Base-by-base conservation (phyloP, 2,888 invertebrate species). In the Protodeltote pygarga region DNA sequence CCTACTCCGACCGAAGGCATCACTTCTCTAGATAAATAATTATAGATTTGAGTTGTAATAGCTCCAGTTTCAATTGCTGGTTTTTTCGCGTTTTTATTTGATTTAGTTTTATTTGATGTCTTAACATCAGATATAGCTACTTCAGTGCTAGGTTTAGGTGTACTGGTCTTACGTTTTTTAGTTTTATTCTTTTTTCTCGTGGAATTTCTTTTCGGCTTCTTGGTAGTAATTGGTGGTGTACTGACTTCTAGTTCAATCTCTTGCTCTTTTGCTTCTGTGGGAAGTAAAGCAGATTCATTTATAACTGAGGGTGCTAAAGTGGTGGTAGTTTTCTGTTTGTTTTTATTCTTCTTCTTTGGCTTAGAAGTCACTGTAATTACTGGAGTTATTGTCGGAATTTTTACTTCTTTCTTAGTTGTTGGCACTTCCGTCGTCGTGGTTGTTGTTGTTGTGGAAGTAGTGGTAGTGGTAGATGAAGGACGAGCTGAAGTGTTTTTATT, bases 1-100 rank as follows among this genome's bases (percentile, higher is more conserved):
- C 96, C 96, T 0, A 96, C 95, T 0, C 96, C 96, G 11, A 96
- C 95, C 17, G 95, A 95, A 0, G 96, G 96, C 95, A 96, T 96
- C 0, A 96, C 95, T 88, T 96, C 96, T 65, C 96, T 92, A 2
- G 96, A 95, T 24, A 96, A 83, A 70, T 95, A 96, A 70, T 95
- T 96, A 72, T 96, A 96, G 15, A 96, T 94, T 77, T 95, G 95
- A 0, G 95, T 95, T 5, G 95, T 93, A 0, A 96, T 92, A 1
- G 95, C 95, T 41, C 95, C 83, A 31, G 81, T 78, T 21, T 67
- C 64, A 21, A 89, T 88, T 9, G n/a, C 19, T 3, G 90, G 92
- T 50, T 90, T 87, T 28, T 90, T 88, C 2, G 79, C 69, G 46
- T 80, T 83, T 59, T 89, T 88, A 11, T 78, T 79, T 10, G 85